Base-by-base conservation (phyloP, 2,113 vertebrate genomes). In the Lynx canadensis region DNA sequence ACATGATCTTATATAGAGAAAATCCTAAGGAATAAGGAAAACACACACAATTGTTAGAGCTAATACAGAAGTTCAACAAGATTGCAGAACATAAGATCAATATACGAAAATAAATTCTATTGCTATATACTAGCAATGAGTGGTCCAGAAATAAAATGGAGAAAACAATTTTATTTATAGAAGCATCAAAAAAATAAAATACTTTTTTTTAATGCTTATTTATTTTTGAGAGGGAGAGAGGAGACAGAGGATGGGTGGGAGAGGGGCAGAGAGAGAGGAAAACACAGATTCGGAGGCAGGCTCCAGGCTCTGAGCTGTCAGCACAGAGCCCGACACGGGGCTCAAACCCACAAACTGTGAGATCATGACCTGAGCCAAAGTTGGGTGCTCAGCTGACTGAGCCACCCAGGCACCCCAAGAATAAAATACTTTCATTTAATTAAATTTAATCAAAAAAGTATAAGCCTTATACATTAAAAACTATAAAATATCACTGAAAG, bases 81-180 rank as follows among this genome's bases (percentile, higher is more conserved):
- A 38, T 52, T 82, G 29, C 25, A 82, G 23, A 45, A 36, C 18
- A 65, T 1, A 87, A 90, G 76, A 89, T 41, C 29, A 36, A 69
- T 45, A 52, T 60, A 92, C 12, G 25, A 76, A 95, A 83, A 45
- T 69, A 15, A 78, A 16, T 92, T 60, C 52, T 52, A 68, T 48
- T 71, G 2, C 48, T 69, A 45, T 63, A 55, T 4, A 15, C 6
- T 69, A 73, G 69, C 38, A 86, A 69, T 45, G 18, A 93, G 65
- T n/a, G 63, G 60, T 55, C 36, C 60, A 93, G 88, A 80, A 91
- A 57, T 78, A 33, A 95, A 87, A 60, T 68, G 41, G 66, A 95
- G 92, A 74, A 60, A 95, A 84, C 33, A 65, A 81, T 85, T 89
- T 36, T 83, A 73, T 65, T 87, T 71, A 31, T 36, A 93, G 10